A percentile compares a stretch with the other conserved stretches of the same genome.
Evolutionary conservation across 1,140 invertebrate genomes (phyloP).

Genomic region (Phocides pigmalion): DNA sequence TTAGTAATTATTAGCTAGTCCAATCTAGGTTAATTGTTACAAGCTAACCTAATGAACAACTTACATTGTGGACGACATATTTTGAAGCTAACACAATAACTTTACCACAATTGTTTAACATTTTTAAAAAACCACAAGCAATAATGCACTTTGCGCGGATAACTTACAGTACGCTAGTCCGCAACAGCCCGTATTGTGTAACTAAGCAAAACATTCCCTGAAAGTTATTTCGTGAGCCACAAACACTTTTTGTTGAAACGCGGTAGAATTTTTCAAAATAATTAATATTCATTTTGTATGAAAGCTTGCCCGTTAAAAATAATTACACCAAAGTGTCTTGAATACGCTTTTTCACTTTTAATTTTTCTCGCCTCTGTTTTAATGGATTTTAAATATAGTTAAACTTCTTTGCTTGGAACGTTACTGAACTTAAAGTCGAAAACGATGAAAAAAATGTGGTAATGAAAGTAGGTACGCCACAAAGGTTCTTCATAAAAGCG

Average conservation of each 20-base stretch:
- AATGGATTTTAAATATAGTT: constrained; percentile 37
- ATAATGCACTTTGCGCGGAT: not conserved
- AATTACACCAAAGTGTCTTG: constrained; percentile 28
- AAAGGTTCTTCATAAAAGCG: constrained; percentile 32
- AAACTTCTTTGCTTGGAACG: constrained; percentile 22
- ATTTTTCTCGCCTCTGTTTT: constrained; percentile 30
- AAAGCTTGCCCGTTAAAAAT: constrained; percentile 34
- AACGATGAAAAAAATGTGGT: constrained; percentile 32
- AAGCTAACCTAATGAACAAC: too few species aligned
- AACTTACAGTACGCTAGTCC: not conserved
- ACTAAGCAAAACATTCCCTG: constrained; percentile 10
- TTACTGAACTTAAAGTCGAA: constrained; percentile 27
- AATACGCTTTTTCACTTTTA: constrained; percentile 30
- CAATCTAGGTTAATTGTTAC: too few species aligned
- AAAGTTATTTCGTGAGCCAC: constrained; percentile 18
- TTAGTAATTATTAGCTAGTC: too few species aligned
- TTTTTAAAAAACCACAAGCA: not conserved
- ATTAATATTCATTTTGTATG: constrained; percentile 36
- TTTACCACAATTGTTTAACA: not conserved
- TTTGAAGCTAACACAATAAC: too few species aligned
- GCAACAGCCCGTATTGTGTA: constrained; percentile 4
- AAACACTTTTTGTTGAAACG: constrained; percentile 18
- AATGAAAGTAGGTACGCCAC: constrained; percentile 28
- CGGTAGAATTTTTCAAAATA: constrained; percentile 24
- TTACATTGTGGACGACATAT: too few species aligned